A percentile compares a stretch with the other conserved stretches of the same genome.
Conservation (phyloP, 2,888 invertebrate species). For the Parnassius glacialis region DNA sequence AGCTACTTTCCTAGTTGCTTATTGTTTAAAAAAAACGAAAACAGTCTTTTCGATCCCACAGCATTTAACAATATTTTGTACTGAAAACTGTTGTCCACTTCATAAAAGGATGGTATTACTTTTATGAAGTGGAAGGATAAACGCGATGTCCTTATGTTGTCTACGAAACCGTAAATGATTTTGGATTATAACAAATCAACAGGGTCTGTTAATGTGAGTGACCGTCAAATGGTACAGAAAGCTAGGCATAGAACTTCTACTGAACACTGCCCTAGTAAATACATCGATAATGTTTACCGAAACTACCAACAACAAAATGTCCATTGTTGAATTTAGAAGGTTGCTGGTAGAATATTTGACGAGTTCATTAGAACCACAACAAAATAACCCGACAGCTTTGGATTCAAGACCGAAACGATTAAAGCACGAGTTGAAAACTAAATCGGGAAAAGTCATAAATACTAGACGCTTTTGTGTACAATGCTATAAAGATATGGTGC, state of each 20-base stretch:
- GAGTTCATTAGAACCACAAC: slow-evolving; percentile 34
- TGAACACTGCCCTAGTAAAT: slow-evolving; percentile 40
- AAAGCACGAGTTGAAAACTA: slow-evolving; percentile 36
- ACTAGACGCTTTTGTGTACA: slow-evolving; percentile 38
- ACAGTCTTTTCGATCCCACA: too few relatives aligned
- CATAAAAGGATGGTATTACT: too few relatives aligned
- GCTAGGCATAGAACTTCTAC: slow-evolving; percentile 41
- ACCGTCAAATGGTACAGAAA: slow-evolving; percentile 50
- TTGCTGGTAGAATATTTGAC: slow-evolving; percentile 32
- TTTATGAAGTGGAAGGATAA: too few relatives aligned
- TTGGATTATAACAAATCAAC: too few relatives aligned
- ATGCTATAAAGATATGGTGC: slow-evolving; percentile 38
- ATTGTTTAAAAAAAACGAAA: too few relatives aligned
- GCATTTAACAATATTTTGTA: too few relatives aligned
- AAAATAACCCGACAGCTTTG: slow-evolving; percentile 29
- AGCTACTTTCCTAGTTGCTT: too few relatives aligned
- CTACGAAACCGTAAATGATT: too few relatives aligned
- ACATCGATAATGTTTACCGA: slow-evolving; percentile 28
- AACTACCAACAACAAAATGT: slow-evolving; percentile 29
- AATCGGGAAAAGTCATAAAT: slow-evolving; percentile 38
- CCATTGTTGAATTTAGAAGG: slow-evolving; percentile 31
- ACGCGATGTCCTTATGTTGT: too few relatives aligned
- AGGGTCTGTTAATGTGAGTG: too few relatives aligned
- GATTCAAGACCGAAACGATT: slow-evolving; percentile 38
- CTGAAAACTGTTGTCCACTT: too few relatives aligned